Percentiles rank a stretch among this genome's conserved stretches.
phyloP scores from a whole-genome alignment of 2,888 invertebrate genomes.

The Nezara viridula region DNA sequence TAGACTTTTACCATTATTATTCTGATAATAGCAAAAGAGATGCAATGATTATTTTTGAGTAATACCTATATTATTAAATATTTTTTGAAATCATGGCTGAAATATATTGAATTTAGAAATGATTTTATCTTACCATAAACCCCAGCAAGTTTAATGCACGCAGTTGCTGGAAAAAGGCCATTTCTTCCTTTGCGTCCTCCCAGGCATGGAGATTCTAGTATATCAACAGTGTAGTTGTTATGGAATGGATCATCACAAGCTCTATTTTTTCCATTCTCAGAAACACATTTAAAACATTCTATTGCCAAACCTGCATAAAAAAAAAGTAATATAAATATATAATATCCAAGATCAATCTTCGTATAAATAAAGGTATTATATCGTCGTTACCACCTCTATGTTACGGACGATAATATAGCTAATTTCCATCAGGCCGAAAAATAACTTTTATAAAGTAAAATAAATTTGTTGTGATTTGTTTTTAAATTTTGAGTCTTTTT shows the following conservation, averaged over 20 bases:
- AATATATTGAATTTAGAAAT: too few species aligned
- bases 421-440: too few species aligned
- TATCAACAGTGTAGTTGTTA: conserved; percentile 87
- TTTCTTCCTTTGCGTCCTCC: conserved; percentile 93
- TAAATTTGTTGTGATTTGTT: too few species aligned
- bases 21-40: too few species aligned
- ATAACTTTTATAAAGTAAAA: too few species aligned
- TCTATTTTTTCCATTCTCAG: conserved; percentile 87
- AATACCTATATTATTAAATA: too few species aligned
- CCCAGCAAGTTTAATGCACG: conserved; percentile 96
- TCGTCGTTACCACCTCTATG: too few species aligned
- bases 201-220: conserved; percentile 93
- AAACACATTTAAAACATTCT: conserved; percentile 98
- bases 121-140: conserved; percentile 77
- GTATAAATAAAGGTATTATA: background rate
- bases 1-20: too few species aligned
- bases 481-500: too few species aligned
- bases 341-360: background rate
- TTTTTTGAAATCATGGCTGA: too few species aligned
- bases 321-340: background rate
- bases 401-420: too few species aligned
- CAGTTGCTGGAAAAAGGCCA: conserved; percentile 95
- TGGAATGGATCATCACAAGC: conserved; percentile 97
- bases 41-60: too few species aligned
- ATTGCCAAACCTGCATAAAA: conserved; percentile 72